Evolutionary conservation across 1,140 invertebrate genomes (phyloP), one percentile per base, ranked within the genome.

Genomic region (Drosophila saltans): DNA sequence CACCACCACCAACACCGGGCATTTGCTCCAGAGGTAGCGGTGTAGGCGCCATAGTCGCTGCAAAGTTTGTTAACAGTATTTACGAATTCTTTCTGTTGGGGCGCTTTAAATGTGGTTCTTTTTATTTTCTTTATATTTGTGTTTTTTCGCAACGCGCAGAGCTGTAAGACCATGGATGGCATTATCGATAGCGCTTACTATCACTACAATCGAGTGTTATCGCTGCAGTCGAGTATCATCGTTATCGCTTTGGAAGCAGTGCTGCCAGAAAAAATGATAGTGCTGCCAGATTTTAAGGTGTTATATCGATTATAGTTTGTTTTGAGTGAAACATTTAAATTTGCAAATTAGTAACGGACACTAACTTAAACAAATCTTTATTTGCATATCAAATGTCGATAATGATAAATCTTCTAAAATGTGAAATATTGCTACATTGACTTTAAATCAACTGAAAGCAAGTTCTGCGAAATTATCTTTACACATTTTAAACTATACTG

Each of bases 11-110:
- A 48, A 85, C 82, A 39, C 90, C 91, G 73, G 91, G 88, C 74
- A 92, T 83, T 62, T 91, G 82, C 63, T 92, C 91, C 24, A 92
- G 72, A 24, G 91, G 91, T 72, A 90, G 81, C 66, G 91, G 91
- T 48, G 91, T 82, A 72, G 90, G 90, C 76, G 88, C 91, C 91
- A 92, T 92, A 67, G 90, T 75, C 8, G 24, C 21, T 52, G 2
- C 21, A 52, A 26, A 52, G 4, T 52, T 52, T 26, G 9, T 26
- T 26, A 52, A 52, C 21, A 52, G 9, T 26, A 52, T 52, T 26
- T 52, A 52, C 45, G 24, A 52, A 26, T 24, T 10, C 8, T 52
- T 52, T 10, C 21, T 26, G 24, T 52, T 24, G 21, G 24, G 8
- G 2, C 21, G 21, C 45, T 26, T 52, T 26, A 1, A 52, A 52